Conservation (phyloP, 2,797 vertebrate species). For the Sebastolobus alascanus region DNA sequence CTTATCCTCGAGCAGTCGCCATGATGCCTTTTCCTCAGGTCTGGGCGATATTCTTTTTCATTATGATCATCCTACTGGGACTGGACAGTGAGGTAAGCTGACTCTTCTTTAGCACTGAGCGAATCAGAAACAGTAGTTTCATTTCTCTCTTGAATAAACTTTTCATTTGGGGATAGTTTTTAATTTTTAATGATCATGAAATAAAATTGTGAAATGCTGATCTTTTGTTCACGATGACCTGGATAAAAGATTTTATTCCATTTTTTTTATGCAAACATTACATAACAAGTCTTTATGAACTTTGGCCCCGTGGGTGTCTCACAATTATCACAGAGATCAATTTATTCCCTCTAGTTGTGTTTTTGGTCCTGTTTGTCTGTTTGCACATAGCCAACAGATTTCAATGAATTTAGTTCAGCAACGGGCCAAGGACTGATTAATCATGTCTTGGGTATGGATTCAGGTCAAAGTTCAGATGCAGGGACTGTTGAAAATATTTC, state of each 20-base stretch:
- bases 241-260: not conserved
- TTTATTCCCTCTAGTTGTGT: not conserved
- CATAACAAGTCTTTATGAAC: not conserved
- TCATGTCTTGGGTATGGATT: not conserved
- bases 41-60: constrained; percentile 86
- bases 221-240: not conserved
- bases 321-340: not conserved
- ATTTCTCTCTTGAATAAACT: not conserved
- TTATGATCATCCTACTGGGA: constrained; percentile 88
- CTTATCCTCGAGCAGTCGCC: constrained; percentile 86
- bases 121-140: constrained; percentile 9
- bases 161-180: not conserved
- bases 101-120: not conserved
- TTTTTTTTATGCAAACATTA: not conserved
- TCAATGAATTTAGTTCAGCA: not conserved
- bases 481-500: not conserved
- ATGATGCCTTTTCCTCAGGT: constrained; percentile 89
- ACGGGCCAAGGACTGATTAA: too few species aligned
- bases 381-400: not conserved
- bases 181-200: not conserved
- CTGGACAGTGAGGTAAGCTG: constrained; percentile 85
- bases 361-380: not conserved
- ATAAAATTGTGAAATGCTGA: not conserved
- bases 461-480: not conserved
- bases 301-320: not conserved